These are phyloP conservation scores for Mormyrus hasselquistii DNA, from an alignment of 2,797 vertebrate species.

Conservation along the genomic window DNA sequence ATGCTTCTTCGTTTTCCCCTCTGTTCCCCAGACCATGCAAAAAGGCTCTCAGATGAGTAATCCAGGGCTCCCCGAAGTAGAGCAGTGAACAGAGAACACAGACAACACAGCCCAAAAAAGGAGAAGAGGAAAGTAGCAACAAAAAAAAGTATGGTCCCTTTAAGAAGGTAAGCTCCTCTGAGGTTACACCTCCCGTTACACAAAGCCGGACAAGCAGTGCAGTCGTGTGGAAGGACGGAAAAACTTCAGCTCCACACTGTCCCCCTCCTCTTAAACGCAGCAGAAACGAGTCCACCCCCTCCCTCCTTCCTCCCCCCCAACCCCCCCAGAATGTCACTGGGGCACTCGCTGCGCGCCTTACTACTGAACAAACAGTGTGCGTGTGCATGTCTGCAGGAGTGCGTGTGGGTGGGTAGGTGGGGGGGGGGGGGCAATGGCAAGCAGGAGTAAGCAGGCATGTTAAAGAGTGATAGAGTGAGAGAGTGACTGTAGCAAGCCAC, in stretches of 20 bases:
- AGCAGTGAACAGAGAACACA: constrained; percentile 24
- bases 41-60: constrained; percentile 51
- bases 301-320: not conserved
- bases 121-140: constrained; percentile 27
- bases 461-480: constrained; percentile 39
- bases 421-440: constrained; percentile 35
- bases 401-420: constrained; percentile 12
- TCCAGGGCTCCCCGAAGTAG: constrained; percentile 21
- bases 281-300: constrained; percentile 23
- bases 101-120: constrained; percentile 42
- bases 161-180: constrained; percentile 51
- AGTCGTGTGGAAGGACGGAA: not conserved
- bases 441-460: constrained; percentile 30
- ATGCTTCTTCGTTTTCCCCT: constrained; percentile 18
- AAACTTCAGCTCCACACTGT: constrained; percentile 32
- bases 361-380: constrained; percentile 29
- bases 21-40: constrained; percentile 37
- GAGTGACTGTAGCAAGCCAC: not conserved
- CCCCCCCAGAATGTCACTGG: constrained; percentile 61
- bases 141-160: constrained; percentile 40
- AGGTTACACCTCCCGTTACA: constrained; percentile 42
- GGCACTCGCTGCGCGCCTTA: constrained; percentile 25
- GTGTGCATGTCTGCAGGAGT: constrained; percentile 25
- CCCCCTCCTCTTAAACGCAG: constrained; percentile 19
- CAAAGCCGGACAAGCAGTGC: constrained; percentile 22